Base-by-base conservation (phyloP, 37 sponge, comb jelly and placozoan genomes). In the Haliclona indistincta region DNA sequence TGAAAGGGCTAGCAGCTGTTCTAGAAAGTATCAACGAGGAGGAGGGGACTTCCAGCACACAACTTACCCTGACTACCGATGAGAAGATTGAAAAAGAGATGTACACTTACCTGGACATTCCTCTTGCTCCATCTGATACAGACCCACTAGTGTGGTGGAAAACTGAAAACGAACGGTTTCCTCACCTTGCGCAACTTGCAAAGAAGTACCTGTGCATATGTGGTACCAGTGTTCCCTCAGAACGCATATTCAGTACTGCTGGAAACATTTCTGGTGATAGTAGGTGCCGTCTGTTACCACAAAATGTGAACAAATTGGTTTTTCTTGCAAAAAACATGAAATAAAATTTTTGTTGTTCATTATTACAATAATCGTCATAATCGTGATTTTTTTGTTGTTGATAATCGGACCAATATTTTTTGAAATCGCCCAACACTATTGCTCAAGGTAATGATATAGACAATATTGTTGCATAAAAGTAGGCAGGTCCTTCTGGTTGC, bases 181-280 rank as follows among this genome's bases (percentile, higher is more conserved):
- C 70, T 22, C 15, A 5, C 6, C 70, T 69, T 6, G 33, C 67
- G 6, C 2, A 6, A 11, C 41, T 69, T 11, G 70, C 70, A 30
- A 3, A 37, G 30, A 69, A 69, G 23, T 69, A 40, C 25, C 22
- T 69, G 17, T 38, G 47, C 41, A 43, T 69, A 22, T 69, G 70
- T 69, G 70, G 47, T 23, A 69, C 70, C 2, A 74, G 74, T 73
- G 66, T 73, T 43, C 82, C 82, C 25, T 64, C 74, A 29, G 82
- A 81, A 73, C 37, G 67, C 4, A 40, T 81, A 8, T 81, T 81
- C 66, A 52, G 74, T 32, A 38, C 66, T 51, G 32, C 54, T 64
- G 82, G 82, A 11, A 34, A 80, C 28, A 73, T 81, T 73, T 43
- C 69, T 7, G 36, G 11, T 35, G 38, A 44, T 44, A 17, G 64